Percentiles rank a stretch among this genome's conserved stretches.
phyloP scores from a whole-genome alignment of 2,888 invertebrate genomes.

The Protophormia terraenovae region DNA sequence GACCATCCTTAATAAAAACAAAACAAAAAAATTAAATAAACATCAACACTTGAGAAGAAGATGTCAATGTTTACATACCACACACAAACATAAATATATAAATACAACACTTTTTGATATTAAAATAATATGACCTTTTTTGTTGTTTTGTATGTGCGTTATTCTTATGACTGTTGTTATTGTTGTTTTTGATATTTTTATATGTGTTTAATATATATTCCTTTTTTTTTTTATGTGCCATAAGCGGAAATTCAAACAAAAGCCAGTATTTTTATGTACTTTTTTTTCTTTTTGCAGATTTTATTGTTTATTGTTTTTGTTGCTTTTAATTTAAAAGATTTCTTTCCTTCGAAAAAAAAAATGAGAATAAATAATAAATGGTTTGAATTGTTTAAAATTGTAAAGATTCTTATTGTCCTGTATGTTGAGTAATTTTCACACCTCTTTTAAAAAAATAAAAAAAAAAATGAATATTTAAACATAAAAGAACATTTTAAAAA shows the following conservation, averaged over 20 bases:
- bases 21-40: conserved; percentile 23
- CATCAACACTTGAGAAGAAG: conserved; percentile 23
- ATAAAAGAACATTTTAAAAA: background rate
- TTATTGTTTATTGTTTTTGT: conserved; percentile 15
- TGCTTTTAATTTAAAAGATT: conserved; percentile 7
- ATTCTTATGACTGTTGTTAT: conserved; percentile 10
- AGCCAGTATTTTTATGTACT: conserved; percentile 54
- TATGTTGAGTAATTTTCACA: conserved; percentile 64
- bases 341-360: background rate
- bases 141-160: conserved; percentile 10
- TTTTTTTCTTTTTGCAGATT: conserved; percentile 24
- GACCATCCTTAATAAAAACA: conserved; percentile 17
- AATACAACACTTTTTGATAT: conserved; percentile 15
- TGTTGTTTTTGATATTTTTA: background rate
- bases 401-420: conserved; percentile 41
- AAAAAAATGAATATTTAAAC: background rate
- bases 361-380: conserved; percentile 47
- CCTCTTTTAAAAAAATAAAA: conserved; percentile 21
- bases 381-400: conserved; percentile 38
- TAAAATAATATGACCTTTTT: conserved; percentile 43
- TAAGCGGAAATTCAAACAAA: conserved; percentile 66
- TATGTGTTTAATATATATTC: conserved; percentile 12
- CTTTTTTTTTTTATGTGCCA: conserved; percentile 41
- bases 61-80: conserved; percentile 56
- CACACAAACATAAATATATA: background rate